Percentiles rank a stretch among this genome's conserved stretches.
Evolutionary conservation across 2,888 invertebrate species (phyloP).

Genomic region (Agonopterix subpropinquella): DNA sequence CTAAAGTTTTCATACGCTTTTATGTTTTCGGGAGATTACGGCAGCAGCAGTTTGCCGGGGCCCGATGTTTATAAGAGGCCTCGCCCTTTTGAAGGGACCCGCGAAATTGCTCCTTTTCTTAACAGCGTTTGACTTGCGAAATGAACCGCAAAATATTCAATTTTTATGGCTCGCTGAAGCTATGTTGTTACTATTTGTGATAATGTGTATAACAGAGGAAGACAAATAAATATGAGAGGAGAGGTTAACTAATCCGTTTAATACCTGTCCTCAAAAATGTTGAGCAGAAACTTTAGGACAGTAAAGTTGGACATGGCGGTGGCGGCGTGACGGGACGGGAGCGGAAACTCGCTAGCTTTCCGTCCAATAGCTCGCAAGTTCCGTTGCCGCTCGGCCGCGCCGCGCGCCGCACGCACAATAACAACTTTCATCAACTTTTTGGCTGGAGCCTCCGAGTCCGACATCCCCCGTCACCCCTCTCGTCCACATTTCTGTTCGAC

Average conservation of each 20-base stretch:
- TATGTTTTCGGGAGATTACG: slow-evolving; percentile 60
- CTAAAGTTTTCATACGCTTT: slow-evolving; percentile 63
- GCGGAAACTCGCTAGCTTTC: slow-evolving; percentile 27
- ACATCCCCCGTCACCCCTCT: slow-evolving; percentile 18
- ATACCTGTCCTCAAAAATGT: slow-evolving; percentile 18
- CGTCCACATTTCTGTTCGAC: slow-evolving; percentile 17
- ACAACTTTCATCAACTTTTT: slow-evolving; percentile 42
- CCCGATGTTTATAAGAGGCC: slow-evolving; percentile 48
- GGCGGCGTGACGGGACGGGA: slow-evolving; percentile 14
- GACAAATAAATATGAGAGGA: background rate
- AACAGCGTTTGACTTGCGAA: slow-evolving; percentile 36
- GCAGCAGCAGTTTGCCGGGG: slow-evolving; percentile 37
- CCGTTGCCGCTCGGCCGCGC: slow-evolving; percentile 20
- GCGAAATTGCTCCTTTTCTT: slow-evolving; percentile 40
- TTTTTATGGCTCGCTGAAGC: slow-evolving; percentile 10
- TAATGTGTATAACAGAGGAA: background rate
- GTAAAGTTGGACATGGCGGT: slow-evolving; percentile 33
- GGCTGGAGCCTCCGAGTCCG: slow-evolving; percentile 23
- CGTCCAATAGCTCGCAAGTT: slow-evolving; percentile 42
- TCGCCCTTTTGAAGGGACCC: slow-evolving; percentile 34
- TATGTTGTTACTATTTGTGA: background rate
- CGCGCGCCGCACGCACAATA: slow-evolving; percentile 27
- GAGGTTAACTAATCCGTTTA: background rate
- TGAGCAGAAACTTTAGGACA: slow-evolving; percentile 24
- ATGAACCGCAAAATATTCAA: slow-evolving; percentile 26